Evolutionary conservation across 2,113 vertebrate genomes (phyloP).

Genomic region (Zapornia atra): DNA sequence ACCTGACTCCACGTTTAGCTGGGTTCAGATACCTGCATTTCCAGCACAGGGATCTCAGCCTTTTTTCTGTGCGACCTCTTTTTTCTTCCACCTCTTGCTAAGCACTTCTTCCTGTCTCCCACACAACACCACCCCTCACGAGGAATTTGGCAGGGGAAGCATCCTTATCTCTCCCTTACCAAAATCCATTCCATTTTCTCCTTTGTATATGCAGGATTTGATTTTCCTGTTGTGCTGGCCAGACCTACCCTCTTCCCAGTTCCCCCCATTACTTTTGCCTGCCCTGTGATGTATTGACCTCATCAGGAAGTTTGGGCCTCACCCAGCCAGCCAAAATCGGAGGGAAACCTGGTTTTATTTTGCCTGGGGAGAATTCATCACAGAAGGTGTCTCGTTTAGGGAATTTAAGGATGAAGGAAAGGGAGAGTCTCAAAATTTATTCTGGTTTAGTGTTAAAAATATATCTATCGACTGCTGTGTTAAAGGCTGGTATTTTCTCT

Average conservation of each 20-base stretch:
- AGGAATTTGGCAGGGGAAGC: not conserved
- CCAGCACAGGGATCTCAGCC: not conserved
- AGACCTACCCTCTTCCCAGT: not conserved
- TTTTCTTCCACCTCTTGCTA: not conserved
- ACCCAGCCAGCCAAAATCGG: constrained; percentile 64
- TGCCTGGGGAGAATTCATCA: constrained; percentile 70
- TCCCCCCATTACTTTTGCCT: constrained; percentile 4
- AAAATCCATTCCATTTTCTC: not conserved
- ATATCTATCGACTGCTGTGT: not conserved
- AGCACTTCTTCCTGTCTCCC: not conserved
- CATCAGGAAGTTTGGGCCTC: constrained; percentile 37
- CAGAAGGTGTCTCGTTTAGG: constrained; percentile 57
- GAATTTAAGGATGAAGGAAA: constrained; percentile 68
- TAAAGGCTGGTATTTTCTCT: constrained; percentile 11
- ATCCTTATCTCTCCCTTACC: not conserved
- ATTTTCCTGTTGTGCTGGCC: not conserved
- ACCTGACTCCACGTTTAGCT: not conserved
- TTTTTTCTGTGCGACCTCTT: not conserved
- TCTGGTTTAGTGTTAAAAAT: constrained; percentile 28
- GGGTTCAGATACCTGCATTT: not conserved
- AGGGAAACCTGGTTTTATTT: constrained; percentile 70
- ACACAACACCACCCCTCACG: not conserved
- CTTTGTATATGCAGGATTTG: not conserved
- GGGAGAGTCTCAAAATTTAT: constrained; percentile 50
- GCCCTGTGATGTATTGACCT: not conserved